Base-by-base conservation (phyloP, 2,888 invertebrate species). In the Pemphredon lugubris region DNA sequence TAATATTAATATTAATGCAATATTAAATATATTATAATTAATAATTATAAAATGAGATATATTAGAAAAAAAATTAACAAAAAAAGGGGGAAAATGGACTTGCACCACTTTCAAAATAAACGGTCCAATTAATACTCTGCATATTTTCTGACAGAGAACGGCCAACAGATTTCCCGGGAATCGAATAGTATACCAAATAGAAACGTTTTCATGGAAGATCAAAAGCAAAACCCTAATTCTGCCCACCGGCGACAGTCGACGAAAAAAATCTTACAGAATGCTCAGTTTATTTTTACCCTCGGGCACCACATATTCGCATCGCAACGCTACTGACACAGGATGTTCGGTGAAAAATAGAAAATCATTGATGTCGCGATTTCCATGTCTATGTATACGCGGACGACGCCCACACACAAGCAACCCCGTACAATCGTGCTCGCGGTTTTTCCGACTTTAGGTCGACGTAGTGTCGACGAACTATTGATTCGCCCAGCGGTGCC, bases 401-500 rank as follows among this genome's bases (percentile, higher is more conserved):
- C n/a, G n/a, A n/a, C 26, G 4, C 26, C 26, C 7, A 26, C 26
- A 26, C 26, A 26, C 26, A 26, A 26, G 4, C 26, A 26, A 26
- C 26, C 55, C 40, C 42, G 44, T 72, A 60, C 72, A 72, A 73
- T 67, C 44, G 40, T 11, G 63, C 23, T 20, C 39, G 50, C 42
- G 65, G 59, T 75, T 78, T 81, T 72, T 64, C 64, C 69, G 79
- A 75, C 64, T 79, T 75, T 64, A 26, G 69, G 73, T 59, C 59
- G 71, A 60, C 63, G 73, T 64, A 71, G 83, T 84, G 86, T 86
- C 84, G 86, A 86, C 86, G 84, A 86, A 86, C 86, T 86, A 86
- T 86, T 83, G 86, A 86, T 86, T 86, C 77, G 79, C 70, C 44
- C 55, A 68, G 55, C 58, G 75, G 54, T 50, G 23, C 30, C 51